Percentiles rank a stretch among this genome's conserved stretches.
Conservation (phyloP, 2,113 vertebrate genomes). For the Montifringilla adamsi region DNA sequence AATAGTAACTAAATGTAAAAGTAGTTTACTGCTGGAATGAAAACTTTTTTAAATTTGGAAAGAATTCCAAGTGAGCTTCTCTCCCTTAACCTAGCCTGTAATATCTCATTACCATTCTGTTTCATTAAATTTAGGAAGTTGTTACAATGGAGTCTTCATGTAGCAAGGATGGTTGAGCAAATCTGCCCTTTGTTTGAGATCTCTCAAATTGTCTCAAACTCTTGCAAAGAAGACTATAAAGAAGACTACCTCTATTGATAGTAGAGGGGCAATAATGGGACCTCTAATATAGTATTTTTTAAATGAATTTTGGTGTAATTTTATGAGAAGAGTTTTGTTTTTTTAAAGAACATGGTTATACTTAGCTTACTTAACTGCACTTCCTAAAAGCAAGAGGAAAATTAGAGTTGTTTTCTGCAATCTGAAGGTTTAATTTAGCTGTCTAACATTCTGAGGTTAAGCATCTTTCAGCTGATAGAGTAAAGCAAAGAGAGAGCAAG, state of each 20-base stretch:
- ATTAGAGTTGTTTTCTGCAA: not conserved
- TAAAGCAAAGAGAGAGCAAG: not conserved
- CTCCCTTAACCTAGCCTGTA: not conserved
- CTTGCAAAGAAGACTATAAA: not conserved
- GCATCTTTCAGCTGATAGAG: not conserved
- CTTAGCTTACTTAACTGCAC: not conserved
- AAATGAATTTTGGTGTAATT: not conserved
- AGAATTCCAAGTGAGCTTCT: not conserved
- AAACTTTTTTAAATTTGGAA: not conserved
- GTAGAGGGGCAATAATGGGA: not conserved
- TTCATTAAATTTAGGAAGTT: not conserved
- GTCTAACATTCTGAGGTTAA: not conserved
- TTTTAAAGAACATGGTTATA: not conserved
- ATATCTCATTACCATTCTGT: not conserved
- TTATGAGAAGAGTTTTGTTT: not conserved
- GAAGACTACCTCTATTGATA: not conserved
- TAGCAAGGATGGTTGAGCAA: not conserved
- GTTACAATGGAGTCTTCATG: not conserved
- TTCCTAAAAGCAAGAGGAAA: not conserved
- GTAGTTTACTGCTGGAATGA: not conserved
- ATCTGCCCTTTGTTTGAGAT: not conserved
- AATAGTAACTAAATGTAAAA: not conserved
- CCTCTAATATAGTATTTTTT: not conserved
- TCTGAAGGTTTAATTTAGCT: not conserved
- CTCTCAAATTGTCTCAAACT: not conserved